Evolutionary conservation across 2,797 vertebrate species (phyloP).

Genomic region (Syndactyla subalaris): DNA sequence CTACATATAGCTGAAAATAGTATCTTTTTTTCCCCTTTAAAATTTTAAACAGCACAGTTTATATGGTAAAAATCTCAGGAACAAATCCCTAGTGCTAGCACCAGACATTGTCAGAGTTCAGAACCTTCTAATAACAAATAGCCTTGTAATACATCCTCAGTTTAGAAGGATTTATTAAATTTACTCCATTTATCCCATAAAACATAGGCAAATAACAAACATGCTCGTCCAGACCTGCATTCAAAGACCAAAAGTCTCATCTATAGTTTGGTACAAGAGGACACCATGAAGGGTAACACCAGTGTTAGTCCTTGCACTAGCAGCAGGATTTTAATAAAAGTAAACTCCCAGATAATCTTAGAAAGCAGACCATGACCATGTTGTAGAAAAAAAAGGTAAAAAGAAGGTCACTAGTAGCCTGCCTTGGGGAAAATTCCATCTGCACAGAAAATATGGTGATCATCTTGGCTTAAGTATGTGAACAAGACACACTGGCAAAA

Average conservation of each 20-base stretch:
- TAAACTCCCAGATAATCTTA: constrained; percentile 12
- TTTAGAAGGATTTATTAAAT: neutral
- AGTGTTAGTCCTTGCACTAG: neutral
- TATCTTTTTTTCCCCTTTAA: neutral
- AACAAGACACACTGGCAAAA: neutral
- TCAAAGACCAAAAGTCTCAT: neutral
- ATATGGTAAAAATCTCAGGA: neutral
- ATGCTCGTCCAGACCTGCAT: neutral
- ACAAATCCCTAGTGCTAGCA: neutral
- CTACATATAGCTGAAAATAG: neutral
- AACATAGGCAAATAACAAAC: neutral
- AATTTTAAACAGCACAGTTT: neutral
- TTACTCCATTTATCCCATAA: neutral
- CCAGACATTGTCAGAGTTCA: neutral
- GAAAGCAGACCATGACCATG: neutral
- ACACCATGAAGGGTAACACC: neutral
- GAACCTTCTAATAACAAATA: neutral
- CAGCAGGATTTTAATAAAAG: neutral
- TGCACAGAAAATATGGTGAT: neutral
- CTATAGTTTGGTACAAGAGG: neutral
- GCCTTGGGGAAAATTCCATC: constrained; percentile 21
- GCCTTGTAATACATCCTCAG: neutral
- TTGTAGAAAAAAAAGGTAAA: neutral
- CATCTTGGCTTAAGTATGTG: neutral
- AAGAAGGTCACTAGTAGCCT: neutral